Evolutionary conservation across 2,888 invertebrate species (phyloP), one percentile per base, ranked within the genome.

Genomic region (Erynnis tages): DNA sequence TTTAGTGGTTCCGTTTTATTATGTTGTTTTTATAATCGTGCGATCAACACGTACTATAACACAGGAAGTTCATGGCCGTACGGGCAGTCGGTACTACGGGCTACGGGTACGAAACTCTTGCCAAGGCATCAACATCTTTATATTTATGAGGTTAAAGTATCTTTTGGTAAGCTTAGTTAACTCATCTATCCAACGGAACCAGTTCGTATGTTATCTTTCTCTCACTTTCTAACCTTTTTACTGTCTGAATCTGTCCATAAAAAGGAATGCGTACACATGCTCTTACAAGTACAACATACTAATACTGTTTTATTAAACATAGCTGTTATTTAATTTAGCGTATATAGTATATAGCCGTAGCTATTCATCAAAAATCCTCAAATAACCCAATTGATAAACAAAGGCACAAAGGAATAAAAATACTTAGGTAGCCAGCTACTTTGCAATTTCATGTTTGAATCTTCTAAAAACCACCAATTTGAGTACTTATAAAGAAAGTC

Each of bases 31-130:
- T 29, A 30, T 30, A 47, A 47, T 47, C 37, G 43, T 32, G 37
- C 19, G 30, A 47, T 47, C 38, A 38, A 16, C 45, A 45, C 32
- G 46, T 47, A 47, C 27, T 41, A 37, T 25, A 35, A 35, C 47
- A 47, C 47, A 47, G 47, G 47, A 47, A 47, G 47, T 47, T 47
- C 47, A 47, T 38, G 47, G 47, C 38, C 47, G 47, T 47, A 47
- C 47, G 37, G 17, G 8, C 14, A 14, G 7, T n/a, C 7, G 21
- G 21, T 47, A 23, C 44, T 44, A 47, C 47, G 45, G 5, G 29
- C 34, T 38, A 14, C 19, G 29, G n/a, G 37, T 21, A 25, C 34
- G 13, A 10, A 11, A 41, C 17, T 7, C 30, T 8, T 11, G 13
- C 5, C 13, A 37, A 5, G 11, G 14, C 30, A 48, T 37, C 16